Base-by-base conservation (phyloP, 2,797 vertebrate species). In the Pangasius djambal region DNA sequence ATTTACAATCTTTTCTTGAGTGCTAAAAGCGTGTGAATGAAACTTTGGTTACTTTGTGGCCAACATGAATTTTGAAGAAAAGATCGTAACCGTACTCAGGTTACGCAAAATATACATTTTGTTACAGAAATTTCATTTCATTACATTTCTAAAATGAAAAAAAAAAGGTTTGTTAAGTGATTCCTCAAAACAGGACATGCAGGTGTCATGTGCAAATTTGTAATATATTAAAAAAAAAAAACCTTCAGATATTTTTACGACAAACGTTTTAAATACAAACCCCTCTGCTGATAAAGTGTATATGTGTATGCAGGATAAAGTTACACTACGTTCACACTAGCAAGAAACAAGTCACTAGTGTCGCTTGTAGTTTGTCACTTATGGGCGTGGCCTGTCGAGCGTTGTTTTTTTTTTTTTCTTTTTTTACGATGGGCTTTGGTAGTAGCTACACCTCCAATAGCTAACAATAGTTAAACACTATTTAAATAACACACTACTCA, bases 391-490 rank as follows among this genome's bases (percentile, higher is more conserved):
- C 37, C 59, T 83, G 57, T 83, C 12, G 15, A 31, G 5, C 18
- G 3, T 44, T 74, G 9, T 55, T 44, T 67, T 18, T 5, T 16
- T 22, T 1, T 20, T 40, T 6, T 74, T 22, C 0, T 9, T 70
- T 2, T 2, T 25, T 44, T 48, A 5, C 3, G 6, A 22, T 57
- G n/a, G 2, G n/a, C 37, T 57, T 22, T 37, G 9, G n/a, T 22
- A 22, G 52, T 22, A 22, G 22, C 59, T 63, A 83, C 37, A 83
- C 13, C 0, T 18, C 61, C 37, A 50, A 83, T 48, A 84, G 3
- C 28, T 20, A 48, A 67, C 82, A 44, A 44, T 5, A 59, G 15
- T 83, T 48, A 83, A 83, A 44, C 82, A 65, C 59, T 83, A 83
- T 44, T 48, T 16, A 31, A 48, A 34, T 50, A 84, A n/a, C 61